phyloP scores from a whole-genome alignment of 2,113 vertebrate genomes.

The Seriola dumerili region DNA sequence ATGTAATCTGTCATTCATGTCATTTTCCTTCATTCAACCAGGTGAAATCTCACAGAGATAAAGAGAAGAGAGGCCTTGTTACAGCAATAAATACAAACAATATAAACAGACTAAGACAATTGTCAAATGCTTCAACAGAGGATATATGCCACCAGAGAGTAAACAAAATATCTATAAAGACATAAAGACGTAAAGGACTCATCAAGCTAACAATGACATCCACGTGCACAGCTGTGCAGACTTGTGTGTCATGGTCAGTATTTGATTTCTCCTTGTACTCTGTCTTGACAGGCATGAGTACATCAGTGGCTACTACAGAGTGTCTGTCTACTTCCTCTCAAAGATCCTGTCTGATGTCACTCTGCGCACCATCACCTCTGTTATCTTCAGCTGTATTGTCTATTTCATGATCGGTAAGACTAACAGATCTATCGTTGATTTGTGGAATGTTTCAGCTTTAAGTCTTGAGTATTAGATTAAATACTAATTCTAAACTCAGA shows the following conservation, averaged over 20 bases:
- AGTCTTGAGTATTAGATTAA: background rate
- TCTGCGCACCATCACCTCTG: conserved; percentile 87
- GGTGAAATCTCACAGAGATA: too few relatives aligned
- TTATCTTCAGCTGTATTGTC: conserved; percentile 88
- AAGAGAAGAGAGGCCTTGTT: too few relatives aligned
- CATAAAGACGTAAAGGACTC: too few relatives aligned
- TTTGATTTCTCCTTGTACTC: background rate
- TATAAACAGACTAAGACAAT: too few relatives aligned
- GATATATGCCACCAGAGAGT: too few relatives aligned
- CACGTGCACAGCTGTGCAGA: background rate
- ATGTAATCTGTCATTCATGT: conserved; percentile 63
- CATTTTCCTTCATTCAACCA: background rate
- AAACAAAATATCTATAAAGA: too few relatives aligned
- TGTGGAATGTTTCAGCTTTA: too few relatives aligned
- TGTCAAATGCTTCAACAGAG: too few relatives aligned
- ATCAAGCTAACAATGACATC: too few relatives aligned
- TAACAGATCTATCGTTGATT: background rate
- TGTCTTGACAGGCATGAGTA: conserved; percentile 92
- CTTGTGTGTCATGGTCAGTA: background rate
- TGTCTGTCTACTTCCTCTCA: conserved; percentile 92
- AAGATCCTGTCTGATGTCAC: conserved; percentile 90
- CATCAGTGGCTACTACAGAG: conserved; percentile 96
- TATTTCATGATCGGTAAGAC: conserved; percentile 94
- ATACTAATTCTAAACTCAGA: background rate
- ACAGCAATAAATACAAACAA: too few relatives aligned